Evolutionary conservation across 1,140 invertebrate species (phyloP).

Genomic region (Euura saliciscinereae): DNA sequence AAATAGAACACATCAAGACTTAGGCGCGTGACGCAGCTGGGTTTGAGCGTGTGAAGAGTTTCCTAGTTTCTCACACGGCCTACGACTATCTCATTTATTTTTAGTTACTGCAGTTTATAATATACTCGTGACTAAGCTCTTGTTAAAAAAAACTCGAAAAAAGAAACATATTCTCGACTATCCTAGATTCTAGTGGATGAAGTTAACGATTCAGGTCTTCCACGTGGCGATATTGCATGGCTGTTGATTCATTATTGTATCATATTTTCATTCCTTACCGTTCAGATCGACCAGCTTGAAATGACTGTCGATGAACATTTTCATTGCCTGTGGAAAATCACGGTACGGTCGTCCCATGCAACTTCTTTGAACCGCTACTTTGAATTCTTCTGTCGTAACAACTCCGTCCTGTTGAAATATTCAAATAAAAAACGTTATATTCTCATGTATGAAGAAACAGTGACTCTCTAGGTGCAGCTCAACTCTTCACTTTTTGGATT

Average conservation of each 20-base stretch:
- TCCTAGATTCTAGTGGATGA: no score
- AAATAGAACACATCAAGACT: neutral
- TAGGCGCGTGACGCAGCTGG: neutral
- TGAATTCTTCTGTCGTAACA: slow-evolving; percentile 82
- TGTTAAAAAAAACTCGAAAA: neutral
- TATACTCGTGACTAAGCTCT: neutral
- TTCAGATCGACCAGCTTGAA: slow-evolving; percentile 83
- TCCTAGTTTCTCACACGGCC: neutral
- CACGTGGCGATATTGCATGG: no score
- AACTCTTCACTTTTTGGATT: neutral
- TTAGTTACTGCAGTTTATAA: slow-evolving; percentile 7
- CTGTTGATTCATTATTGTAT: no score
- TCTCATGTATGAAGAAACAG: neutral
- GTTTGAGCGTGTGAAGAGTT: neutral
- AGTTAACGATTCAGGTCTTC: no score
- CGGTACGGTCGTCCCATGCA: slow-evolving; percentile 78
- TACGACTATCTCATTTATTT: slow-evolving; percentile 6
- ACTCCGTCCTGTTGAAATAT: slow-evolving; percentile 73
- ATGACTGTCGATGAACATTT: slow-evolving; percentile 81
- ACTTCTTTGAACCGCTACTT: slow-evolving; percentile 78
- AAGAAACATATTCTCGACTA: neutral
- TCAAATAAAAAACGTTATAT: neutral
- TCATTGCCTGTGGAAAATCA: slow-evolving; percentile 83
- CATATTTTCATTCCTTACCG: slow-evolving; percentile 44
- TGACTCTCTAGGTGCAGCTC: neutral